Conservation (phyloP, 2,888 invertebrate species). For the Phoenoteleia sp. region DNA sequence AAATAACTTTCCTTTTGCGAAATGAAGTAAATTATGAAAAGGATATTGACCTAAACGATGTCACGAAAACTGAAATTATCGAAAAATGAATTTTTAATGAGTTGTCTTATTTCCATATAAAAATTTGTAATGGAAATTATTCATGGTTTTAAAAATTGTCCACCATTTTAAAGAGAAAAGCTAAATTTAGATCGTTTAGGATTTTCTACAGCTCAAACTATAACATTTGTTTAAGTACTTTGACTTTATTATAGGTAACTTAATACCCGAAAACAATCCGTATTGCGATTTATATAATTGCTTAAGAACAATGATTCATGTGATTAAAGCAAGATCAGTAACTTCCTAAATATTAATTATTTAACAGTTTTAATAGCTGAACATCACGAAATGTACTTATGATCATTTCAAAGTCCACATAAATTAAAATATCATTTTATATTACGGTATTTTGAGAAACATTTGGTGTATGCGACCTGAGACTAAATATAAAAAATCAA, state of each 20-base stretch:
- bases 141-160: constrained; percentile 20
- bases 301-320: constrained; percentile 25
- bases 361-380: constrained; percentile 30
- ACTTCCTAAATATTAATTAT: constrained; percentile 3
- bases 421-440: constrained; percentile 52
- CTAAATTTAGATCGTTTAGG: constrained; percentile 16
- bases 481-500: no score
- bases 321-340: background rate
- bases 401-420: constrained; percentile 40
- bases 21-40: constrained; percentile 10
- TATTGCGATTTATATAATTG: constrained; percentile 32
- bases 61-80: constrained; percentile 35
- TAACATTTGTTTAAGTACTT: constrained; percentile 50
- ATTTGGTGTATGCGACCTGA: constrained; percentile 55
- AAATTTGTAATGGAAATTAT: constrained; percentile 55
- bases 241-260: constrained; percentile 48
- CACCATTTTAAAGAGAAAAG: constrained; percentile 40
- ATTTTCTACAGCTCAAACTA: constrained; percentile 48
- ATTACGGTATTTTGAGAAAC: constrained; percentile 41
- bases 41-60: constrained; percentile 44
- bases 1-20: background rate
- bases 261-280: constrained; percentile 38
- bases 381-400: constrained; percentile 37
- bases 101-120: constrained; percentile 49
- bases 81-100: constrained; percentile 59